A percentile compares a stretch with the other conserved stretches of the same genome.
These are phyloP conservation scores for Eurytoma californica DNA, from an alignment of 2,888 invertebrate genomes.

Conservation along the genomic window DNA sequence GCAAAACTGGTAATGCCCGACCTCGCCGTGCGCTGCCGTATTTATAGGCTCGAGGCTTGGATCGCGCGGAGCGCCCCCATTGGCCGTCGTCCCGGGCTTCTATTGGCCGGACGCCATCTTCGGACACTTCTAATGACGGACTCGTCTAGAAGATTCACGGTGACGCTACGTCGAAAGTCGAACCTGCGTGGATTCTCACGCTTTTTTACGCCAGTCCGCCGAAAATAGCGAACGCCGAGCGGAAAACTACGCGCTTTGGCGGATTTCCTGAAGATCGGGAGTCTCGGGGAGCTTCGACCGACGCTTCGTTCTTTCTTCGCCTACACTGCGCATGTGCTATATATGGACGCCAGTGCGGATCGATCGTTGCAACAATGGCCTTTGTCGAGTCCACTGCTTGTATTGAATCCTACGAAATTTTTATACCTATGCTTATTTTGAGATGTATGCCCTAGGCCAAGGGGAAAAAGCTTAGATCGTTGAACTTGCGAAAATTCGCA, in stretches of 20 bases:
- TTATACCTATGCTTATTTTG: neutral
- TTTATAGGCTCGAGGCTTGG: conserved; percentile 15
- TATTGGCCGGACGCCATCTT: neutral
- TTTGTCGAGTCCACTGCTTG: neutral
- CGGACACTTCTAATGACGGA: neutral
- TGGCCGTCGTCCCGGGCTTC: neutral
- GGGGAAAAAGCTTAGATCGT: no score
- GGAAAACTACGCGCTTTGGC: neutral
- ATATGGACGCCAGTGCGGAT: neutral
- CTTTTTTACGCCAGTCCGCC: neutral
- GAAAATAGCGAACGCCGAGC: neutral
- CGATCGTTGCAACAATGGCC: conserved; percentile 13
- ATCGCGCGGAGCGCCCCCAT: neutral
- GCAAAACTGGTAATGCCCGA: conserved; percentile 1
- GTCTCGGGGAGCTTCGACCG: neutral
- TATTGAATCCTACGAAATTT: no score
- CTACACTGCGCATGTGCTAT: neutral
- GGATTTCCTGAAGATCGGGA: neutral
- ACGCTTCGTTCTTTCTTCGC: neutral
- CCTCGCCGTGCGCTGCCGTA: neutral
- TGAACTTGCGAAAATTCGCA: neutral
- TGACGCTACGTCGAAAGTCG: no score
- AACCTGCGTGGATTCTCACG: neutral
- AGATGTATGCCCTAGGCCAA: neutral
- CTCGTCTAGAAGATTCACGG: conserved; percentile 12